Conservation (phyloP, 2,113 vertebrate genomes). For the Gallinago media region DNA sequence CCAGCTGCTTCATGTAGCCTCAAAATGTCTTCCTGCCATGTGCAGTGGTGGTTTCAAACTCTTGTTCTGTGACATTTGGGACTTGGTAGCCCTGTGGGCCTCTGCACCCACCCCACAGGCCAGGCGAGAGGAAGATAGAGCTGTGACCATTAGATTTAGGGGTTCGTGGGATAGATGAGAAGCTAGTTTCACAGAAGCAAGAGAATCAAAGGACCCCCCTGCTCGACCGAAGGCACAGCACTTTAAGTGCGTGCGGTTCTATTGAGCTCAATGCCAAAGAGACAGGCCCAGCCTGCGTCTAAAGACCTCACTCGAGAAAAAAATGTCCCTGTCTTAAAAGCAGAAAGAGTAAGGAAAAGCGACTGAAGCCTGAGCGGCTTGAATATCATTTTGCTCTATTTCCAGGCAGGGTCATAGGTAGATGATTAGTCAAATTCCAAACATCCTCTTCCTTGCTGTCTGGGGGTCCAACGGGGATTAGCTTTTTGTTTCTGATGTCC, state of each 20-base stretch:
- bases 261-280: not conserved
- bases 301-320: not conserved
- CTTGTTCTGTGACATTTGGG: not conserved
- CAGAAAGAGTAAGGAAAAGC: slow-evolving; percentile 13
- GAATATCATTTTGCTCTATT: slow-evolving; percentile 36
- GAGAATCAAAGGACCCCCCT: not conserved
- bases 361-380: not conserved
- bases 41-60: not conserved
- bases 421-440: slow-evolving; percentile 69
- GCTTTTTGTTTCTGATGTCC: slow-evolving; percentile 44
- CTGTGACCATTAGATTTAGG: not conserved
- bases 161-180: not conserved
- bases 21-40: not conserved
- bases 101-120: not conserved
- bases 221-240: not conserved
- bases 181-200: not conserved
- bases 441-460: slow-evolving; percentile 72
- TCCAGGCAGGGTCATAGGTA: slow-evolving; percentile 57
- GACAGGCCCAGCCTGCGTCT: not conserved
- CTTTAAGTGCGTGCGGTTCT: not conserved
- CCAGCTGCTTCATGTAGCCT: not conserved
- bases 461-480: slow-evolving; percentile 41
- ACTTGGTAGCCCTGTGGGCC: rapidly evolving
- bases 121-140: not conserved
- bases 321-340: not conserved